A percentile compares a stretch with the other conserved stretches of the same genome.
Conservation (phyloP, 2,113 vertebrate genomes). For the Nycticorax nycticorax region DNA sequence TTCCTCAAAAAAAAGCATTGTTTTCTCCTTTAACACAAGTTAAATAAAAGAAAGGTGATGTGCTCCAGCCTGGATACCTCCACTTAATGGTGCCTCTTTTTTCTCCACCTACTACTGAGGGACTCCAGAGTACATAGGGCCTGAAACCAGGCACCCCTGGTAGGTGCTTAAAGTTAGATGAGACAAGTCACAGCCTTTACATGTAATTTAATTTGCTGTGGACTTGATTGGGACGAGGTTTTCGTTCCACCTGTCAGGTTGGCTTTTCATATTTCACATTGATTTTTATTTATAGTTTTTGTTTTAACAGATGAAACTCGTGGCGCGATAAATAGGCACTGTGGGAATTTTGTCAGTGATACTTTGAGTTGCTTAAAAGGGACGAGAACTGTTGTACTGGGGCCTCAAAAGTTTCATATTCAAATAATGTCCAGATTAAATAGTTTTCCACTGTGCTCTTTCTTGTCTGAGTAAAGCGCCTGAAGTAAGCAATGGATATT, state of each 20-base stretch:
- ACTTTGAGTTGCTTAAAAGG: not conserved
- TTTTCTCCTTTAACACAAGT: not conserved
- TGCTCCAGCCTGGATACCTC: not conserved
- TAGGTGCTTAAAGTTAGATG: not conserved
- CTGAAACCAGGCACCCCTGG: not conserved
- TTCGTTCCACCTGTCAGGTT: not conserved
- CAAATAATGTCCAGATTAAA: conserved; percentile 31
- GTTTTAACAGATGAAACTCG: not conserved
- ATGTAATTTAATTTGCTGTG: not conserved
- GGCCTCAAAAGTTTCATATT: conserved; percentile 47
- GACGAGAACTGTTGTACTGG: not conserved
- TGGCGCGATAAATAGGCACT: not conserved
- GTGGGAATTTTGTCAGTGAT: not conserved
- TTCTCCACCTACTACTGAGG: not conserved
- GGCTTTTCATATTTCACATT: not conserved
- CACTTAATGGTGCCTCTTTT: not conserved
- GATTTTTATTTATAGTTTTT: not conserved
- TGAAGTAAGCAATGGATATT: conserved; percentile 64
- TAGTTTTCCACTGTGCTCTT: conserved; percentile 14
- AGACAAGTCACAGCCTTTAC: not conserved
- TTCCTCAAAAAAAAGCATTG: fast-evolving
- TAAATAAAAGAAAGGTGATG: not conserved
- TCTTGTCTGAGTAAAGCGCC: conserved; percentile 49
- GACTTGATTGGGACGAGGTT: not conserved
- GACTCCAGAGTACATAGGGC: not conserved